A percentile compares a stretch with the other conserved stretches of the same genome.
Conservation (phyloP, 1,140 invertebrate genomes). For the Drosophila mojavensis region DNA sequence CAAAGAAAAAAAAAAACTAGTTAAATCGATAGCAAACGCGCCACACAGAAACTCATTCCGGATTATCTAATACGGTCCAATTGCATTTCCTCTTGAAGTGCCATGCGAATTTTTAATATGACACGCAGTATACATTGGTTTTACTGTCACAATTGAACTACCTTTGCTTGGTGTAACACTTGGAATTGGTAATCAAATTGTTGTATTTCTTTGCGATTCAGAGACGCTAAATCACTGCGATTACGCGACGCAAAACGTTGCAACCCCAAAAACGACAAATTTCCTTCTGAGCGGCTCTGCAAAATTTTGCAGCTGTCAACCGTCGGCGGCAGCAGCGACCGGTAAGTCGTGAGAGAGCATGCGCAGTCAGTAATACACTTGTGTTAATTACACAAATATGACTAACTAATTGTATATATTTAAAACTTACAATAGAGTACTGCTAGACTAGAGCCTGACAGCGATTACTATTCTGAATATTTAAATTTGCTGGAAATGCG, state of each 20-base stretch:
- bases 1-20: constrained; percentile 51
- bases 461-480: neutral
- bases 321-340: constrained; percentile 27
- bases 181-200: constrained; percentile 9
- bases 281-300: constrained; percentile 64
- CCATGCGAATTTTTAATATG: no score
- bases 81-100: neutral
- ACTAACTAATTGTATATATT: neutral
- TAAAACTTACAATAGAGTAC: neutral
- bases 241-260: constrained; percentile 62
- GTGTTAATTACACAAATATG: neutral
- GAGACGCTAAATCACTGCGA: constrained; percentile 41
- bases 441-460: neutral
- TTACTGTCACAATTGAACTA: constrained; percentile 16
- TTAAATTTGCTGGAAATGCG: neutral
- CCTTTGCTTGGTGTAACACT: constrained; percentile 1
- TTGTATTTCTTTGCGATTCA: constrained; percentile 28
- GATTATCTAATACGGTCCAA: constrained; percentile 67
- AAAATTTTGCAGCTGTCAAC: constrained; percentile 50
- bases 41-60: constrained; percentile 40
- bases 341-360: constrained; percentile 26
- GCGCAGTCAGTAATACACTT: constrained; percentile 24
- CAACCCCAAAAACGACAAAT: constrained; percentile 72
- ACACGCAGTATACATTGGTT: constrained; percentile 7
- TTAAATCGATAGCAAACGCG: constrained; percentile 73